phyloP scores from a whole-genome alignment of 1,140 invertebrate genomes.

The Drosophila leontia region DNA sequence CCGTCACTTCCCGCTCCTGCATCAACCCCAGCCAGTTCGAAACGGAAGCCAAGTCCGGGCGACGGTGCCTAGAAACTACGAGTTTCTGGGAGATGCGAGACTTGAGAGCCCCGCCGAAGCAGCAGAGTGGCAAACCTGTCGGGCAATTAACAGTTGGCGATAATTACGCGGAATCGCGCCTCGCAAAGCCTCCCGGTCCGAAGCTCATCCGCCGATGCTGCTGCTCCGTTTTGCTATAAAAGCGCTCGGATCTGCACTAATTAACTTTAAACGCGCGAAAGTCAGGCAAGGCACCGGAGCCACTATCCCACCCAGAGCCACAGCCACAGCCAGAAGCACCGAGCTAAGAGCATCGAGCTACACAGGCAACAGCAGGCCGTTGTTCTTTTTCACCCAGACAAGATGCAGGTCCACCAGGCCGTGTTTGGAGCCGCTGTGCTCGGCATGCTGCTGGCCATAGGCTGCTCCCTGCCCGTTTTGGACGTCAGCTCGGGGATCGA shows the following conservation, averaged over 20 bases:
- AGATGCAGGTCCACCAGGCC: conserved; percentile 70
- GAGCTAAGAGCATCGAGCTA: conserved; percentile 4
- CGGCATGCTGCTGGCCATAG: conserved; percentile 59
- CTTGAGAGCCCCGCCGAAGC: conserved; percentile 14
- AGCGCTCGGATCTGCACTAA: conserved; percentile 69
- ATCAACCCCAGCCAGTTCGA: conserved; percentile 1
- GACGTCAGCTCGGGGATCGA: conserved; percentile 73
- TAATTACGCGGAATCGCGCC: conserved; percentile 78
- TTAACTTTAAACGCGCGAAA: conserved; percentile 70
- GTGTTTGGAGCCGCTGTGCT: conserved; percentile 67
- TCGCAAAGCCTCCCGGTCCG: conserved; percentile 32
- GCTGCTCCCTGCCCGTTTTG: conserved; percentile 64
- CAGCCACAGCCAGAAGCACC: conserved; percentile 2
- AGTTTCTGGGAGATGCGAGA: conserved; percentile 3
- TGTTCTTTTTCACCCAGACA: conserved; percentile 12
- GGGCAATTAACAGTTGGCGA: conserved; percentile 75
- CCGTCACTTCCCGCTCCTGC: neutral
- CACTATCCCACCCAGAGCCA: conserved; percentile 16
- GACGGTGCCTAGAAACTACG: conserved; percentile 50
- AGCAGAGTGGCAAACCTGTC: conserved; percentile 67
- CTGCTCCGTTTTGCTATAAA: conserved; percentile 53
- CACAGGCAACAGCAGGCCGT: conserved; percentile 4
- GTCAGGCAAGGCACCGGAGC: conserved; percentile 55
- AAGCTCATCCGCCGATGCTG: conserved; percentile 24
- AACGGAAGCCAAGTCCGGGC: conserved; percentile 50